Evolutionary conservation across 2,797 vertebrate species (phyloP).

Genomic region (Prunella strophiata): DNA sequence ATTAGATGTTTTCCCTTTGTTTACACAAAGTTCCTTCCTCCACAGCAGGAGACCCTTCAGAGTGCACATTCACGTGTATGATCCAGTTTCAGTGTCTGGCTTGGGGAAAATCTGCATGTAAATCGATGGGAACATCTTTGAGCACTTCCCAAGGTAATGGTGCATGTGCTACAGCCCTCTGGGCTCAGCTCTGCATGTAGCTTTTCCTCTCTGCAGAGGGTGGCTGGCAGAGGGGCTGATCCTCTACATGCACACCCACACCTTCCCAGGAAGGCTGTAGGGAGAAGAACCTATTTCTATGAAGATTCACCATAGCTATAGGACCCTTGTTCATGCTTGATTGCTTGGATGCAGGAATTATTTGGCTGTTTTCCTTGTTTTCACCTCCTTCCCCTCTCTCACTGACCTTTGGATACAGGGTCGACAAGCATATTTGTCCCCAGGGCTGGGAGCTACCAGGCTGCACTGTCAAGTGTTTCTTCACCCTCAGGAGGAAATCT

Average conservation of each 20-base stretch:
- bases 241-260: neutral
- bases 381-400: neutral
- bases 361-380: neutral
- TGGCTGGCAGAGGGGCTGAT: neutral
- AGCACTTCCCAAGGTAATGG: neutral
- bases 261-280: neutral
- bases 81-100: neutral
- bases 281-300: neutral
- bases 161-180: neutral
- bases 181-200: neutral
- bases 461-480: slow-evolving; percentile 47
- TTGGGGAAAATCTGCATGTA: neutral
- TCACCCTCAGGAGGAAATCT: slow-evolving; percentile 46
- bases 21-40: neutral
- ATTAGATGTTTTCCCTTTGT: neutral
- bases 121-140: neutral
- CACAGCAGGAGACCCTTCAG: neutral
- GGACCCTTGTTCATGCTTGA: neutral
- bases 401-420: neutral
- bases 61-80: fast-evolving
- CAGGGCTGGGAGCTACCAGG: neutral
- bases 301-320: neutral
- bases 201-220: neutral
- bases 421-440: neutral
- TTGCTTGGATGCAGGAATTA: neutral